These are phyloP conservation scores for Archilochus colubris DNA, from an alignment of 2,113 vertebrate genomes.

Conservation along the genomic window DNA sequence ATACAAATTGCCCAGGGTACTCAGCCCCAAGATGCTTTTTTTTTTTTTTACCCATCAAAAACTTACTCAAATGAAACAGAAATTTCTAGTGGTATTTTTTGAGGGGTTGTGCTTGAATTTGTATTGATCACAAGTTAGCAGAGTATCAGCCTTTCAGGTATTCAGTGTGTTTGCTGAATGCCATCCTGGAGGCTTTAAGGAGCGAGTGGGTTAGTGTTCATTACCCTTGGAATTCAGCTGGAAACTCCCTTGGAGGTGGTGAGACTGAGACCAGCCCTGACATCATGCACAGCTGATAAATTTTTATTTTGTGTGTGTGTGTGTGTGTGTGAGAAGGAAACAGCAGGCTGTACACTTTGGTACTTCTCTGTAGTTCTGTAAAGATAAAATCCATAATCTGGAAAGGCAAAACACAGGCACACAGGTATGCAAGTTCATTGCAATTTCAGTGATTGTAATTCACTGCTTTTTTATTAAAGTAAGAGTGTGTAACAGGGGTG, in stretches of 20 bases:
- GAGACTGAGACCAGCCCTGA: background rate
- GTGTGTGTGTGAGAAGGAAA: background rate
- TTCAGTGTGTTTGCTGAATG: background rate
- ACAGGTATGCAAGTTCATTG: background rate
- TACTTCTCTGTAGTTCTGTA: background rate
- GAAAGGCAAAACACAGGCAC: fast-evolving
- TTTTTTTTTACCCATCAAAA: background rate
- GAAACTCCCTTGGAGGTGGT: background rate
- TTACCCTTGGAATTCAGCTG: background rate
- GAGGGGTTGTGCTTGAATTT: background rate
- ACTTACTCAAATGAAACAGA: background rate
- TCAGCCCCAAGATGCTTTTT: background rate
- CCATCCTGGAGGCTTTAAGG: background rate
- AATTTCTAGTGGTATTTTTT: background rate
- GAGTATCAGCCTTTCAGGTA: background rate
- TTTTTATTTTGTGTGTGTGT: background rate
- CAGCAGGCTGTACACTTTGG: background rate
- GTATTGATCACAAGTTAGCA: background rate
- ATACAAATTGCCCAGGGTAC: background rate
- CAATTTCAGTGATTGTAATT: background rate
- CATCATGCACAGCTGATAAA: too few species aligned
- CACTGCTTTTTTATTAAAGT: background rate
- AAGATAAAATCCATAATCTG: background rate
- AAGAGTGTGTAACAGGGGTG: background rate
- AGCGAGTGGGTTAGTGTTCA: background rate